Percentiles rank a stretch among this genome's conserved stretches.
Evolutionary conservation across 2,113 vertebrate species (phyloP).

Genomic region (Marcusenius ussheri): DNA sequence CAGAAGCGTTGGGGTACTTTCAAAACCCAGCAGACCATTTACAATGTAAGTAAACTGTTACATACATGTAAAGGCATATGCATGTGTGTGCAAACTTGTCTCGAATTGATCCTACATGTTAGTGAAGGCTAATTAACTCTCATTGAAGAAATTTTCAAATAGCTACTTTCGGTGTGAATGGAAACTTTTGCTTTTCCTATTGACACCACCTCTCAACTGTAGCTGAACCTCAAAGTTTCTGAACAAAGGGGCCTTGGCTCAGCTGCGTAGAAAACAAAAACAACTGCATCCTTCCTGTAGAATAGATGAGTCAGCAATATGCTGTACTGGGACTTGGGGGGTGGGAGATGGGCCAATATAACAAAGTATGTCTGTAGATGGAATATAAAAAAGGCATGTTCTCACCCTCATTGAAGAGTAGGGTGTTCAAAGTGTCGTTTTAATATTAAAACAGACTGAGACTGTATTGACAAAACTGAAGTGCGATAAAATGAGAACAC

Average conservation of each 20-base stretch:
- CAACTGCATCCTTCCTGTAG: conserved; percentile 20
- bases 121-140: background rate
- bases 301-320: conserved; percentile 12
- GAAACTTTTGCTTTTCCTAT: background rate
- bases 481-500: background rate
- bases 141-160: background rate
- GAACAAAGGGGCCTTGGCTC: background rate
- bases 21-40: background rate
- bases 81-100: background rate
- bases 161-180: background rate
- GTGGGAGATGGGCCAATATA: background rate
- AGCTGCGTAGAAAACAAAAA: background rate
- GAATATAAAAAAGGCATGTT: background rate
- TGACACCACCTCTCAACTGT: background rate
- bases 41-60: background rate
- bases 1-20: background rate
- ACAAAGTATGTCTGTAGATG: background rate
- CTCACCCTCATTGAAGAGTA: background rate
- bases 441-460: background rate
- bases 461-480: background rate
- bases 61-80: background rate
- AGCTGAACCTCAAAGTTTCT: background rate
- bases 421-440: background rate
- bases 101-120: background rate
- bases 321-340: background rate